A percentile compares a stretch with the other conserved stretches of the same genome.
phyloP scores from a whole-genome alignment of 2,797 vertebrate species.

The Cyclura pinguis region DNA sequence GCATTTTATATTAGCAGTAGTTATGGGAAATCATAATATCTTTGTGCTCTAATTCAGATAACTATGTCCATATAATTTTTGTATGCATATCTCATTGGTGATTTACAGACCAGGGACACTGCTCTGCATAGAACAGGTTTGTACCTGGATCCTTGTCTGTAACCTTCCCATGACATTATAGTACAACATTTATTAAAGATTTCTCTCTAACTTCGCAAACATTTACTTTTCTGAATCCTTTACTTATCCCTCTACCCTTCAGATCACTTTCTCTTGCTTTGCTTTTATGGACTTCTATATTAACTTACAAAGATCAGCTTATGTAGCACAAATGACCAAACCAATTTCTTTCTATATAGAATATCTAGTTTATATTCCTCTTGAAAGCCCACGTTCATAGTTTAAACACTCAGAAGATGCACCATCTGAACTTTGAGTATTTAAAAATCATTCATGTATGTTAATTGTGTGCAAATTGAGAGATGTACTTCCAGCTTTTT shows the following conservation, averaged over 20 bases:
- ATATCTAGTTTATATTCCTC: neutral
- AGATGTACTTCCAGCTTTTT: neutral
- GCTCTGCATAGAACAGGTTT: neutral
- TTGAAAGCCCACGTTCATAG: neutral
- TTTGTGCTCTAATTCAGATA: conserved; percentile 29
- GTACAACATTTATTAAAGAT: neutral
- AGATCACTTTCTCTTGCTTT: neutral
- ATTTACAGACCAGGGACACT: conserved; percentile 1
- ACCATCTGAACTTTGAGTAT: neutral
- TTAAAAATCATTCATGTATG: neutral
- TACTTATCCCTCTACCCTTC: neutral
- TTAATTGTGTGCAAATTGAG: neutral
- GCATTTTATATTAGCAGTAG: conserved; percentile 34
- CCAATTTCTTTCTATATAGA: neutral
- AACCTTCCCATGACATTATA: neutral
- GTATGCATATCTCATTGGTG: neutral
- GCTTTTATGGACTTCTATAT: neutral
- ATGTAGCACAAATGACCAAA: neutral
- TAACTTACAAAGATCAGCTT: neutral
- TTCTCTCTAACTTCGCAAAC: neutral
- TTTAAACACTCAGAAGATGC: neutral
- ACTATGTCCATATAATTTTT: conserved; percentile 15
- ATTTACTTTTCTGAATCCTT: neutral
- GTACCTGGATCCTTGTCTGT: neutral
- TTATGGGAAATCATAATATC: conserved; percentile 38